Conservation (phyloP, 2,888 invertebrate species). For the Hypercompe scribonia region DNA sequence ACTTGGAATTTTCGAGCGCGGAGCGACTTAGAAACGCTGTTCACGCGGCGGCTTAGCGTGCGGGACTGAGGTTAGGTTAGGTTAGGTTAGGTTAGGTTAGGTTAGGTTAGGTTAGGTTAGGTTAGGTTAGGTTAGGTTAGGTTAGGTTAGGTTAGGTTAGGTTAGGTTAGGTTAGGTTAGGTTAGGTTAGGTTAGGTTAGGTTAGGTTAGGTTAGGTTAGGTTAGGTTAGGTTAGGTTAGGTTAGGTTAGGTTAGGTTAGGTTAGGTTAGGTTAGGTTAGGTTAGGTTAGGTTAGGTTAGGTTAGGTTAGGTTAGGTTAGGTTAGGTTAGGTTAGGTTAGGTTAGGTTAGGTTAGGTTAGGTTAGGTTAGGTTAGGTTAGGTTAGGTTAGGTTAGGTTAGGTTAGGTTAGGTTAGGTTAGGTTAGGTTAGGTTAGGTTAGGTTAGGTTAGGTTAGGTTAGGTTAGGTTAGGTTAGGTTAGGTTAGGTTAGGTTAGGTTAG, state of each 20-base stretch:
- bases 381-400: slow-evolving; percentile 5
- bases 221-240: slow-evolving; percentile 5
- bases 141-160: background rate
- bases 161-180: background rate
- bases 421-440: slow-evolving; percentile 5
- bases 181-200: slow-evolving; percentile 5
- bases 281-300: slow-evolving; percentile 11
- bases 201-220: background rate
- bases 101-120: no score
- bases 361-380: slow-evolving; percentile 5
- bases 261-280: slow-evolving; percentile 5
- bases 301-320: slow-evolving; percentile 12
- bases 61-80: no score
- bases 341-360: slow-evolving; percentile 4
- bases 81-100: no score
- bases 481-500: slow-evolving; percentile 4
- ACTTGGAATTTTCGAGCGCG: no score
- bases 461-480: slow-evolving; percentile 5
- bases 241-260: slow-evolving; percentile 5
- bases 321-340: slow-evolving; percentile 7
- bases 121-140: no score
- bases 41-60: no score
- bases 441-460: slow-evolving; percentile 5
- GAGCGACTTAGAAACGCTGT: no score
- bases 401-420: slow-evolving; percentile 5